Conservation (phyloP, 1,140 invertebrate species). For the Asbolus verrucosus region DNA sequence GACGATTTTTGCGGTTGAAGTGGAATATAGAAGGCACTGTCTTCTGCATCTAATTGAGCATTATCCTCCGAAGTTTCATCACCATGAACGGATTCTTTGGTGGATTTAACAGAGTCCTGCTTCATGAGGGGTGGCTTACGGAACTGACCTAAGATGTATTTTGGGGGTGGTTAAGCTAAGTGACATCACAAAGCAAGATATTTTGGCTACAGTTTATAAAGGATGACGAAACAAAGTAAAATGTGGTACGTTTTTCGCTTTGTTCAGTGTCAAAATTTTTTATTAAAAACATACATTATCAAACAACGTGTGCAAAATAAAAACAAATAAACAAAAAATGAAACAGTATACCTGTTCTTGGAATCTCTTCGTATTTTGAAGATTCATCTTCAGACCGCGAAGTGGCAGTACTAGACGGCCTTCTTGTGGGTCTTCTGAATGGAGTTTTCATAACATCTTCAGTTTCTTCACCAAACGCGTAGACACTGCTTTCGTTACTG, state of each 20-base stretch:
- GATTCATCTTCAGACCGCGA: slow-evolving; percentile 64
- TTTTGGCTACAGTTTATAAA: too few species aligned
- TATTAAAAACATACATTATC: too few species aligned
- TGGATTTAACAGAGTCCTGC: slow-evolving; percentile 41
- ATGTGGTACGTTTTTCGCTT: too few species aligned
- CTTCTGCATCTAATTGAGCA: slow-evolving; percentile 65
- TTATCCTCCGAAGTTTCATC: slow-evolving; percentile 56
- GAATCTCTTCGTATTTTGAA: slow-evolving; percentile 61
- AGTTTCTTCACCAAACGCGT: slow-evolving; percentile 77
- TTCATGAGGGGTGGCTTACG: slow-evolving; percentile 50
- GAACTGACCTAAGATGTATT: slow-evolving; percentile 54
- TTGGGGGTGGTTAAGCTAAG: too few species aligned
- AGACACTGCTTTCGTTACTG: slow-evolving; percentile 78
- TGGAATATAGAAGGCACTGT: slow-evolving; percentile 67
- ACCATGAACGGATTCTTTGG: slow-evolving; percentile 9
- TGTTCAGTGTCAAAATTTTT: too few species aligned
- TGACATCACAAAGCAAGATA: too few species aligned
- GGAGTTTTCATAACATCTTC: slow-evolving; percentile 68
- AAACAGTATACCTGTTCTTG: slow-evolving; percentile 45
- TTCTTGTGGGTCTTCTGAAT: slow-evolving; percentile 68
- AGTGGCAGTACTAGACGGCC: slow-evolving; percentile 65
- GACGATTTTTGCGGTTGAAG: slow-evolving; percentile 65
- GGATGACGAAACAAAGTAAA: too few species aligned
- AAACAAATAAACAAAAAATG: too few species aligned
- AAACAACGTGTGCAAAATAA: too few species aligned